Evolutionary conservation across 2,113 vertebrate species (phyloP).

Genomic region (Amphilophus citrinellus): DNA sequence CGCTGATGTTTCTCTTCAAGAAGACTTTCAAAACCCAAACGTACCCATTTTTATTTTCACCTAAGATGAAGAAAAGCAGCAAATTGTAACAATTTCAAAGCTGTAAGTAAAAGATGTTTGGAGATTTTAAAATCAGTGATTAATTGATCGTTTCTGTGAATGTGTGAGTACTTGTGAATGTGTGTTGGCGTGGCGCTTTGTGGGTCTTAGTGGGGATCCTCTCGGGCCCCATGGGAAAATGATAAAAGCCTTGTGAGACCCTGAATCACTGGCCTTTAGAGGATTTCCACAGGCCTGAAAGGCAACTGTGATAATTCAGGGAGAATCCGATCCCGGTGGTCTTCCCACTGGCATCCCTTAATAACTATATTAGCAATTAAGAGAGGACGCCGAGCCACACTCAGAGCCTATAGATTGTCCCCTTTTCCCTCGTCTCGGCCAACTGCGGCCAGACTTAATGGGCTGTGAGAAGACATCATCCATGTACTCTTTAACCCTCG

Average conservation of each 20-base stretch:
- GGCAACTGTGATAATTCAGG: conserved; percentile 72
- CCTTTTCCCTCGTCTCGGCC: not conserved
- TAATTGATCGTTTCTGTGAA: not conserved
- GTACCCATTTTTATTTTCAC: not conserved
- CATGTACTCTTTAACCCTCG: conserved; percentile 42
- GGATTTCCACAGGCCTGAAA: conserved; percentile 78
- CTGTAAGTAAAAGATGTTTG: not conserved
- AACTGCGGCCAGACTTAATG: conserved; percentile 48
- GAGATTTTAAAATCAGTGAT: not conserved
- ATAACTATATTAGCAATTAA: conserved; percentile 79
- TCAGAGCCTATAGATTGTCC: conserved; percentile 26
- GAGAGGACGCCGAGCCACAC: conserved; percentile 20
- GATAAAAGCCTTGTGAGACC: conserved; percentile 75
- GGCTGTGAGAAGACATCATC: conserved; percentile 61
- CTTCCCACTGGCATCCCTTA: conserved; percentile 55
- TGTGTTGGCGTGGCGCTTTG: conserved; percentile 26
- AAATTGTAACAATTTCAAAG: not conserved
- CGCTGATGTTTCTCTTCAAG: not conserved
- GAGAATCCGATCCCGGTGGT: conserved; percentile 61
- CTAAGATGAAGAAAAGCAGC: not conserved
- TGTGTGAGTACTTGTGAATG: not conserved
- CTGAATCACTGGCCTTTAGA: conserved; percentile 60
- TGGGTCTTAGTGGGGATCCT: conserved; percentile 60
- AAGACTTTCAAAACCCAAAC: not conserved
- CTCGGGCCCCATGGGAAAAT: conserved; percentile 58